phyloP scores from a whole-genome alignment of 2,888 invertebrate genomes.

The Hydrotaea cyrtoneurina region DNA sequence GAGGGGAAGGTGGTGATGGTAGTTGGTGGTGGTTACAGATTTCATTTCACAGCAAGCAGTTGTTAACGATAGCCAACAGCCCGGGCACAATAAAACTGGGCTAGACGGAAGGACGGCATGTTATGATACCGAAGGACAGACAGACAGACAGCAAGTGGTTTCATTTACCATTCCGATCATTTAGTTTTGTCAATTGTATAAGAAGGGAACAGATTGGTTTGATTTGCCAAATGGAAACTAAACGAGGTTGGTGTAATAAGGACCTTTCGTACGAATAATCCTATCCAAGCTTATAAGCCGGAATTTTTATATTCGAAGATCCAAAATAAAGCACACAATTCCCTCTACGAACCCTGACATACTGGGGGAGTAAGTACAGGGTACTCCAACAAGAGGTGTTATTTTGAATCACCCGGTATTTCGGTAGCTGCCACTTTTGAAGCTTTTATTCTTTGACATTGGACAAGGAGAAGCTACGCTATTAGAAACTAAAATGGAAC shows the following conservation, averaged over 20 bases:
- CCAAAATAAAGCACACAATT: too few species aligned
- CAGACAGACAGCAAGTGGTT: constrained; percentile 10
- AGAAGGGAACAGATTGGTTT: neutral
- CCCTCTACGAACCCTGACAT: too few species aligned
- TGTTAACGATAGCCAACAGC: constrained; percentile 66
- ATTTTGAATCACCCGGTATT: too few species aligned
- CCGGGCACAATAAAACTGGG: constrained; percentile 30
- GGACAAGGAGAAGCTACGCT: too few species aligned
- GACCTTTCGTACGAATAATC: too few species aligned
- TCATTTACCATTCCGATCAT: neutral
- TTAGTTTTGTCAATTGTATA: neutral
- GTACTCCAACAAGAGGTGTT: too few species aligned
- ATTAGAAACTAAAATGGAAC: too few species aligned
- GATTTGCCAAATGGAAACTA: neutral
- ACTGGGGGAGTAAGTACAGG: too few species aligned
- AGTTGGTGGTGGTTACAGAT: constrained; percentile 73
- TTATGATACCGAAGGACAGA: neutral
- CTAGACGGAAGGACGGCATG: neutral
- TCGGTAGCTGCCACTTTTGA: too few species aligned
- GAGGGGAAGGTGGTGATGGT: neutral
- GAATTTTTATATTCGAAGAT: too few species aligned
- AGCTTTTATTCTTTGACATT: too few species aligned
- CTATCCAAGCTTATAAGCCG: too few species aligned
- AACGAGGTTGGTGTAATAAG: neutral
- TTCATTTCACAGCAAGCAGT: constrained; percentile 69